These are phyloP conservation scores for Garrulus glandarius DNA, from an alignment of 2,797 vertebrate species.

Conservation along the genomic window DNA sequence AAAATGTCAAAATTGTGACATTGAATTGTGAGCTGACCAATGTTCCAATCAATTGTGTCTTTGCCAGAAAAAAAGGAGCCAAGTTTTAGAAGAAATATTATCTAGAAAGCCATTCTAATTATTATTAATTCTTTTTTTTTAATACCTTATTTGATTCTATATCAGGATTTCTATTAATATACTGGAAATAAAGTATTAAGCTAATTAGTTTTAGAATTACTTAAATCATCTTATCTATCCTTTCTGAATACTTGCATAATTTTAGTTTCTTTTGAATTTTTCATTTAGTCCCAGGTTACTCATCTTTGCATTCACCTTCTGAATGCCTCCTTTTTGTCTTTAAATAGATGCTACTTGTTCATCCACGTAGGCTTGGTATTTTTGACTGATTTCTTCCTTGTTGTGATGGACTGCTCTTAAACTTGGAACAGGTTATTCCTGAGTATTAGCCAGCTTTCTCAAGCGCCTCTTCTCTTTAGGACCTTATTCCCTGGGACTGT, in stretches of 20 bases:
- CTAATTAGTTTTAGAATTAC: neutral
- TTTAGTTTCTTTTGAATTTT: neutral
- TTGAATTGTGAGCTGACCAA: neutral
- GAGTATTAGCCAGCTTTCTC: neutral
- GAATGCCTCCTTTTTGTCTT: neutral
- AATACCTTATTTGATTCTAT: neutral
- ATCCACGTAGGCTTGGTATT: neutral
- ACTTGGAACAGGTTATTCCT: neutral
- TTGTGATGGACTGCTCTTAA: neutral
- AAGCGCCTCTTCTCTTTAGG: fast-evolving
- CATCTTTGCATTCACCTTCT: neutral
- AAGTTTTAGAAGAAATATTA: neutral
- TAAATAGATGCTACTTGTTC: neutral
- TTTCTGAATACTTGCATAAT: neutral
- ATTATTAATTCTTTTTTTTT: neutral
- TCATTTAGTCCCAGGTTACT: neutral
- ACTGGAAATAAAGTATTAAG: neutral
- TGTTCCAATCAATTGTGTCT: neutral
- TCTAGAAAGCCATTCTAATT: neutral
- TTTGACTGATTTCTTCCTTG: neutral
- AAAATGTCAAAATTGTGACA: neutral
- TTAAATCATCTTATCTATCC: neutral
- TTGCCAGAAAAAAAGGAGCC: neutral
- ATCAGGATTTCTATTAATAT: neutral
- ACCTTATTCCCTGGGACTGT: neutral